Conservation (phyloP, 2,797 vertebrate species). For the Antrozous pallidus region DNA sequence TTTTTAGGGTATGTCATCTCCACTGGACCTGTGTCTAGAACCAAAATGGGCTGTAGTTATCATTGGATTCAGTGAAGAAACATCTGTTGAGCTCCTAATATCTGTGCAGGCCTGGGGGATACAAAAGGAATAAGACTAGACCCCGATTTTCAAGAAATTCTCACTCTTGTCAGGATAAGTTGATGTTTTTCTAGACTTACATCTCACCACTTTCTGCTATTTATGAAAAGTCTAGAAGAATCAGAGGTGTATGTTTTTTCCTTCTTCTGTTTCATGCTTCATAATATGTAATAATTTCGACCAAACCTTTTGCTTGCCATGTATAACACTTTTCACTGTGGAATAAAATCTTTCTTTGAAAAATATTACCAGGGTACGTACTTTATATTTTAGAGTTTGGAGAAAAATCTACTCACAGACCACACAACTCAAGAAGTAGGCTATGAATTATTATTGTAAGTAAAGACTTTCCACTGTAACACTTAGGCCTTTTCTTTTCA, state of each 20-base stretch:
- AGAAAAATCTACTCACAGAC: conserved; percentile 52
- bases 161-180: background rate
- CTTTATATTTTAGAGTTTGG: conserved; percentile 55
- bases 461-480: conserved; percentile 36
- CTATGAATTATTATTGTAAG: conserved; percentile 38
- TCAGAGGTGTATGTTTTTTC: background rate
- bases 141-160: background rate
- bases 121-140: background rate
- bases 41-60: background rate
- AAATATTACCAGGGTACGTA: conserved; percentile 9
- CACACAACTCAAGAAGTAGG: conserved; percentile 41
- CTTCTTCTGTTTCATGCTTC: conserved; percentile 36
- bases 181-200: background rate
- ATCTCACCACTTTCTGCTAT: background rate
- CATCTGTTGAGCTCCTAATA: background rate
- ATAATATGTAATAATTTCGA: conserved; percentile 10
- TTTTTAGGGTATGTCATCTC: background rate
- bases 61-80: background rate
- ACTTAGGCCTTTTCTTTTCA: background rate
- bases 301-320: background rate
- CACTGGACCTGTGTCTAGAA: background rate
- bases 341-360: conserved; percentile 69
- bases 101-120: background rate
- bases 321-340: conserved; percentile 47
- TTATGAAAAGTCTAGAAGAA: conserved; percentile 35